Base-by-base conservation (phyloP, 2,797 vertebrate species). In the Peromyscus melanophrys region DNA sequence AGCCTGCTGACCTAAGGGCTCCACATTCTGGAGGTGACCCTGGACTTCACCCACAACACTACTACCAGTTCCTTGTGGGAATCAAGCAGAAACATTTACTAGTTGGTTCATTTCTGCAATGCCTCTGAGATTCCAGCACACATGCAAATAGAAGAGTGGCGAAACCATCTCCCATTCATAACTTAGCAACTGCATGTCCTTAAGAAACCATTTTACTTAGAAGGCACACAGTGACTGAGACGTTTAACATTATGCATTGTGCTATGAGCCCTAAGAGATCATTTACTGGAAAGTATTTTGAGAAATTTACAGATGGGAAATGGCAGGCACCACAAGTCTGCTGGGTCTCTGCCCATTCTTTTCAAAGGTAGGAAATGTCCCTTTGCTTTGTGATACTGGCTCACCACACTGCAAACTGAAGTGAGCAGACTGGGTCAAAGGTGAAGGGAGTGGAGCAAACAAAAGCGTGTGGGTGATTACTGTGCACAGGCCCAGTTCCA, bases 321-420 rank as follows among this genome's bases (percentile, higher is more conserved):
- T 95, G 92, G 49, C 92, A 97, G 97, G 97, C 97, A 97, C 97
- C 96, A 55, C 82, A 92, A 95, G 97, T 98, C 97, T 98, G 82
- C 78, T 97, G 98, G 97, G 73, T 84, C 85, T 80, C 76, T 98
- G 98, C 98, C 97, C 95, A 75, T 21, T 97, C 95, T 69, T 91
- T 85, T 92, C 93, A 92, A 96, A 95, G 93, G 93, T 96, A 97
- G 97, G 97, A 98, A 98, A 97, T 96, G 94, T 91, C 27, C 27
- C 76, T 61, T 96, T 98, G 93, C 65, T 61, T 69, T 95, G 96
- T 87, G 90, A 92, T 75, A 89, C 89, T 95, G 90, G 95, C 84
- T 97, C 78, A 80, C 96, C 76, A 89, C 0, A 0, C 90, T 57
- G 55, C 91, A 85, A 95, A 84, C 85, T 55, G 29, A 13, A 55